phyloP scores from a whole-genome alignment of 2,797 vertebrate genomes.

The Anisognathus igniventris region DNA sequence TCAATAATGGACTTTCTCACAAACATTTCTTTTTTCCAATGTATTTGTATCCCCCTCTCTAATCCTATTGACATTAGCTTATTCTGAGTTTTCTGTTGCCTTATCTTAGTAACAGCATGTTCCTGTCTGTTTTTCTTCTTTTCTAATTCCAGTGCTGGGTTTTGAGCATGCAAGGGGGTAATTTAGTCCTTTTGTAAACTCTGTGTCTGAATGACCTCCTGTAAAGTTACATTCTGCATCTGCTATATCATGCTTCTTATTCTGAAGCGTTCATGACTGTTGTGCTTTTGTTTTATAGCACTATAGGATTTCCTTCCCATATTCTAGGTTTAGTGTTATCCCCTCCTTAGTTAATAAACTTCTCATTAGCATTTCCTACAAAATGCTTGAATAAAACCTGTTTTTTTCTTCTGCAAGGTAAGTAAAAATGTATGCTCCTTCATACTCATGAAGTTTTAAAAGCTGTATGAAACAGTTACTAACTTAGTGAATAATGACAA shows the following conservation, averaged over 20 bases:
- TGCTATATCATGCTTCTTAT: not conserved
- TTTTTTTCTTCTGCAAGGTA: not conserved
- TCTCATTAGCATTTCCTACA: not conserved
- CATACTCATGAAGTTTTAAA: not conserved
- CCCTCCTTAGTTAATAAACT: not conserved
- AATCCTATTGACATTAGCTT: slow-evolving; percentile 36
- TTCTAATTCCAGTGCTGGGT: not conserved
- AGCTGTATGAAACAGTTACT: not conserved
- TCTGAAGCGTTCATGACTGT: not conserved
- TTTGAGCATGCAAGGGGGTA: not conserved
- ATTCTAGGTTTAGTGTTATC: not conserved
- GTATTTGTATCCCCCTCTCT: not conserved
- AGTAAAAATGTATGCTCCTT: not conserved
- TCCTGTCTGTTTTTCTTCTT: slow-evolving; percentile 13
- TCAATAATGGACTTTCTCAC: not conserved
- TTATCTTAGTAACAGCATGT: slow-evolving; percentile 35
- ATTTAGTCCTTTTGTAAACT: not conserved
- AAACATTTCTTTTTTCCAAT: slow-evolving; percentile 14
- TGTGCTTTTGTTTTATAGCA: not conserved
- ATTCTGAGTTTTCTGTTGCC: slow-evolving; percentile 8
- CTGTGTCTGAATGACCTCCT: not conserved
- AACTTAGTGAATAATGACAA: not conserved
- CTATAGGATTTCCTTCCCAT: not conserved
- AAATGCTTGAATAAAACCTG: not conserved
- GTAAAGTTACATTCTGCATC: not conserved